Evolutionary conservation across 1,140 invertebrate genomes (phyloP).

Genomic region (Propsilocerus akamusi): DNA sequence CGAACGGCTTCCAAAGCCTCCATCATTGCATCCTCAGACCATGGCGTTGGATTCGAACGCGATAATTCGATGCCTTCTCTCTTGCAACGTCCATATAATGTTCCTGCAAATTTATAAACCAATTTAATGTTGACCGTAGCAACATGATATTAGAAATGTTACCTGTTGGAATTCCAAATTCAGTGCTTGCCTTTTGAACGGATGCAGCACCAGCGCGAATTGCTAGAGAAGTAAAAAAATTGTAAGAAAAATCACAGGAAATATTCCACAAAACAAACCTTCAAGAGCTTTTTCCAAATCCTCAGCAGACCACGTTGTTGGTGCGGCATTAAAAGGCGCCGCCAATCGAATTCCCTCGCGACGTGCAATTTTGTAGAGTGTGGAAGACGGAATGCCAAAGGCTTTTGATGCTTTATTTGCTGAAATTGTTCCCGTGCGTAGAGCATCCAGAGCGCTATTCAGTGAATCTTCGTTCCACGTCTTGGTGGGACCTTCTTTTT

Average conservation of each 20-base stretch:
- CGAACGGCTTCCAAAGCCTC: slow-evolving; percentile 73
- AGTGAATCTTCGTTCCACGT: slow-evolving; percentile 74
- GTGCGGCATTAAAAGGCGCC: slow-evolving; percentile 75
- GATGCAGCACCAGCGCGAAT: slow-evolving; percentile 63
- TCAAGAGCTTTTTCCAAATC: slow-evolving; percentile 66
- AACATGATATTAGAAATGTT: slow-evolving; percentile 8
- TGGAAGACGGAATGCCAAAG: slow-evolving; percentile 78
- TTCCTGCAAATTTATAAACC: slow-evolving; percentile 28
- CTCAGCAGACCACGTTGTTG: slow-evolving; percentile 69
- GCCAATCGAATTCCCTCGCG: slow-evolving; percentile 72
- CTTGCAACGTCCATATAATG: slow-evolving; percentile 70
- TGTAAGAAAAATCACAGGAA: not conserved
- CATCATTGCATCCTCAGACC: slow-evolving; percentile 78
- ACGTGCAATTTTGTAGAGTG: slow-evolving; percentile 74
- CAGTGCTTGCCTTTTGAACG: slow-evolving; percentile 68
- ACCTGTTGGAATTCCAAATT: slow-evolving; percentile 67
- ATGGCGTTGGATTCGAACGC: slow-evolving; percentile 66
- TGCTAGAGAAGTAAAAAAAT: slow-evolving; percentile 19
- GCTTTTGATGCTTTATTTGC: slow-evolving; percentile 81
- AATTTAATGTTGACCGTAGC: not conserved
- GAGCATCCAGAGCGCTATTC: slow-evolving; percentile 56
- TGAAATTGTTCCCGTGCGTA: slow-evolving; percentile 64
- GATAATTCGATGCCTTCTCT: slow-evolving; percentile 73
- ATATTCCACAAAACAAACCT: slow-evolving; percentile 6
- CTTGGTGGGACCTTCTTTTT: slow-evolving; percentile 70